Evolutionary conservation across 2,797 vertebrate species (phyloP).

Genomic region (Catamblyrhynchus diadema): DNA sequence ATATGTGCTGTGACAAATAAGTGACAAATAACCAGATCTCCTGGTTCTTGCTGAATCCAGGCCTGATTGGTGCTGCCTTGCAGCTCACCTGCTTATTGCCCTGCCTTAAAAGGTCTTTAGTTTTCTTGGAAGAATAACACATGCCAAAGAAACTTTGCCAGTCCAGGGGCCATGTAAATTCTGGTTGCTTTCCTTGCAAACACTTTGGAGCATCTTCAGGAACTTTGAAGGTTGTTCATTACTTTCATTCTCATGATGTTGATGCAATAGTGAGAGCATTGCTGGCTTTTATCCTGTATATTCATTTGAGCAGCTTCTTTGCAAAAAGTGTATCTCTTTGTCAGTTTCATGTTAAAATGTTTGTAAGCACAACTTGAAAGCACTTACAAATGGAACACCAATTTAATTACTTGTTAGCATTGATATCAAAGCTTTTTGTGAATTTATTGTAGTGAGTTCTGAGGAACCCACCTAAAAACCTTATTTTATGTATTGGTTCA

Average conservation of each 20-base stretch:
- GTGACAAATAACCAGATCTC: neutral
- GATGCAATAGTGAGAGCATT: neutral
- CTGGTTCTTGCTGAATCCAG: neutral
- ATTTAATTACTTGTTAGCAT: neutral
- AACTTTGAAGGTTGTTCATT: neutral
- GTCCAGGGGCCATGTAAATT: neutral
- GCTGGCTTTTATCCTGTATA: neutral
- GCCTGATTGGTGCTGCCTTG: accelerated
- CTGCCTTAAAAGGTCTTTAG: neutral
- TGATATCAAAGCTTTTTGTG: neutral
- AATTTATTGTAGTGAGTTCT: neutral
- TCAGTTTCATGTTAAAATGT: neutral
- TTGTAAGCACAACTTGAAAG: neutral
- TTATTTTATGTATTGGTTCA: neutral
- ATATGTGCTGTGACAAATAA: neutral
- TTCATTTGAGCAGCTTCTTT: neutral
- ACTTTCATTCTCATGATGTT: accelerated
- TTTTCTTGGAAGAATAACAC: neutral
- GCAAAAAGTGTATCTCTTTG: neutral
- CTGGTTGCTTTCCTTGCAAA: neutral
- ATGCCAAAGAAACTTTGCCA: neutral
- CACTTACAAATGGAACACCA: neutral
- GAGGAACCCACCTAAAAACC: neutral
- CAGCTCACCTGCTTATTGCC: neutral
- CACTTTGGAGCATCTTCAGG: neutral